Evolutionary conservation across 1,140 invertebrate species (phyloP).

Genomic region (Epicauta chinensis): DNA sequence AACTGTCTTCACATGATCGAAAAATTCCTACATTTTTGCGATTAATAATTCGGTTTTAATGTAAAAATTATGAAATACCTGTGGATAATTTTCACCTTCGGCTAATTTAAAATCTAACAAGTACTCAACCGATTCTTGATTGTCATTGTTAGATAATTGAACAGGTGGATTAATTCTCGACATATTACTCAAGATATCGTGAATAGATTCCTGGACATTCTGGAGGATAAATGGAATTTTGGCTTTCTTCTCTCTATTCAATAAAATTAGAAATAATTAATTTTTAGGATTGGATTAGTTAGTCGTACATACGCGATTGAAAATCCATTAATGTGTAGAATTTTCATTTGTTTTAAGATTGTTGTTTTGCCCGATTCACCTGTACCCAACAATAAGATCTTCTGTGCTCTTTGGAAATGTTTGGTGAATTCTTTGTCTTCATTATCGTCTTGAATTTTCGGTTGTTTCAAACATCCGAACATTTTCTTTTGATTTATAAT

Average conservation of each 20-base stretch:
- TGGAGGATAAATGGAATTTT: slow-evolving; percentile 55
- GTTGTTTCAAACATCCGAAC: too few species aligned
- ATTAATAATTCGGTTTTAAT: slow-evolving; percentile 11
- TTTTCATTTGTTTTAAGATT: slow-evolving; percentile 79
- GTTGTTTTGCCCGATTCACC: slow-evolving; percentile 71
- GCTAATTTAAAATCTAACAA: slow-evolving; percentile 43
- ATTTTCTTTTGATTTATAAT: too few species aligned
- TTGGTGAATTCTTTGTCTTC: slow-evolving; percentile 23
- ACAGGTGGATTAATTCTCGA: slow-evolving; percentile 43
- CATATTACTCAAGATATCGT: slow-evolving; percentile 56
- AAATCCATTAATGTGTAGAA: slow-evolving; percentile 67
- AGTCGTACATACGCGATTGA: slow-evolving; percentile 49
- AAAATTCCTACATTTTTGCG: slow-evolving; percentile 55
- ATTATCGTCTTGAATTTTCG: background rate
- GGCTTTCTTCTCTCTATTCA: slow-evolving; percentile 54
- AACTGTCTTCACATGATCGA: slow-evolving; percentile 52
- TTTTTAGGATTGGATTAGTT: background rate
- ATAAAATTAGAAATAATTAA: slow-evolving; percentile 20
- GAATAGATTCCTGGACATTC: slow-evolving; percentile 63
- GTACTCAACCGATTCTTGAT: slow-evolving; percentile 48
- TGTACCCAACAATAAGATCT: slow-evolving; percentile 60
- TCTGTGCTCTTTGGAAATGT: slow-evolving; percentile 35
- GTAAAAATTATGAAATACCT: slow-evolving; percentile 50
- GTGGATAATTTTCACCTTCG: slow-evolving; percentile 44
- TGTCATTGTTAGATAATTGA: slow-evolving; percentile 44